These are phyloP conservation scores for Labeo rohita DNA, from an alignment of 2,113 vertebrate species.

Conservation along the genomic window DNA sequence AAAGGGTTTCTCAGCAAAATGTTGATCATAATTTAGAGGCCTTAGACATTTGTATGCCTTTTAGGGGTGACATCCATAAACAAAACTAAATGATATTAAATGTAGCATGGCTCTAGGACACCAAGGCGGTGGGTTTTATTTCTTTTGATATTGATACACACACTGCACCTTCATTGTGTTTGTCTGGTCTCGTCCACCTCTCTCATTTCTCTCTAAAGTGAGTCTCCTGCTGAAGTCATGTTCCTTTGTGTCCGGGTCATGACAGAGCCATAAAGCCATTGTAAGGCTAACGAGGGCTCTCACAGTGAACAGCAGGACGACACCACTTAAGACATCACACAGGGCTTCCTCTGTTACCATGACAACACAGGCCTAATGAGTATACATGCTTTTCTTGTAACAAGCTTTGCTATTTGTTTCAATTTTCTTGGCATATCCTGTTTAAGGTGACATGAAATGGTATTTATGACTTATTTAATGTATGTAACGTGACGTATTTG, in stretches of 20 bases:
- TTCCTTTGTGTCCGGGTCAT: background rate
- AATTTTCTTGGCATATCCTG: background rate
- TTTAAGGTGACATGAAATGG: background rate
- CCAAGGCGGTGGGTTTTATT: background rate
- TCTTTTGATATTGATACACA: background rate
- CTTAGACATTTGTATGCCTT: background rate
- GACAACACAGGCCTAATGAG: background rate
- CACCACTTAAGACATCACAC: constrained; percentile 7
- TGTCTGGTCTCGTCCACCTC: background rate
- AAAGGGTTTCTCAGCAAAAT: background rate
- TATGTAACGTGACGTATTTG: background rate
- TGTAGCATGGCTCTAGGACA: no score
- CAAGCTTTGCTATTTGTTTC: background rate
- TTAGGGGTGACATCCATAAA: background rate
- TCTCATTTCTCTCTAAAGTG: background rate
- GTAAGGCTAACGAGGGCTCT: background rate
- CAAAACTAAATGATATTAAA: background rate
- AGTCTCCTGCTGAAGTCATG: background rate
- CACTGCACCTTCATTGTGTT: background rate
- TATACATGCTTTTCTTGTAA: background rate
- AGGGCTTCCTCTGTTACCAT: constrained; percentile 17
- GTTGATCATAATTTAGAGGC: background rate
- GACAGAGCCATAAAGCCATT: background rate
- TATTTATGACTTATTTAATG: background rate
- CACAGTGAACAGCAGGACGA: background rate